Evolutionary conservation across 2,113 vertebrate species (phyloP), one percentile per base, ranked within the genome.

Genomic region (Podarcis raffonei): DNA sequence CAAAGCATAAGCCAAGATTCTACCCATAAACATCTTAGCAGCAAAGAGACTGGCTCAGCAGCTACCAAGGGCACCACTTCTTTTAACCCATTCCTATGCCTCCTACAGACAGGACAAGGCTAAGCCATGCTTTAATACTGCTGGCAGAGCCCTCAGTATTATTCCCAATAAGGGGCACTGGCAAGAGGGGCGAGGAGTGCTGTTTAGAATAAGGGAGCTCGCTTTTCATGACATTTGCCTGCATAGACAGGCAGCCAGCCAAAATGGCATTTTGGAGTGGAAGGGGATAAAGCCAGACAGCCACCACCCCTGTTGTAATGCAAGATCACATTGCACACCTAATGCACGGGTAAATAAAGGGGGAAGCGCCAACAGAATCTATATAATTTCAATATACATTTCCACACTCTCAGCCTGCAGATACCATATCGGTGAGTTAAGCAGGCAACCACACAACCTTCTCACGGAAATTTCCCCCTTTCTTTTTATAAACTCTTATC

Each of bases 1-100:
- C 85, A 89, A 62, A 89, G 91, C 92, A 84, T 81, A 83, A 86
- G 91, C 93, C 89, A 42, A 94, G 92, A 92, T 87, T 88, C 90
- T 90, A 87, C 91, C 91, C 42, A 30, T 91, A 76, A 92, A 93
- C 82, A 71, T 90, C 89, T 88, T 68, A 94, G 87, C 83, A 93
- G 8, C 27, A 84, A 32, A 72, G 66, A 92, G 89, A 91, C 91
- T 92, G 90, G 80, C 78, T 85, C 79, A 48, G 85, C 88, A 92
- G 83, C 78, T 48, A 92, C 81, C 87, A 92, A 84, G 9, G 83
- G 23, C 79, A 85, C 72, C 30, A 32, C 83, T 91, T 72, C 25
- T 62, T 66, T 87, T 77, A 86, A 72, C 66, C 76, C 42, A 25
- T 65, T 69, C 39, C 81, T 72, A 16, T 66, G 77, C 83, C 78